Conservation (phyloP, 2,797 vertebrate species). For the Pelodytes ibericus region DNA sequence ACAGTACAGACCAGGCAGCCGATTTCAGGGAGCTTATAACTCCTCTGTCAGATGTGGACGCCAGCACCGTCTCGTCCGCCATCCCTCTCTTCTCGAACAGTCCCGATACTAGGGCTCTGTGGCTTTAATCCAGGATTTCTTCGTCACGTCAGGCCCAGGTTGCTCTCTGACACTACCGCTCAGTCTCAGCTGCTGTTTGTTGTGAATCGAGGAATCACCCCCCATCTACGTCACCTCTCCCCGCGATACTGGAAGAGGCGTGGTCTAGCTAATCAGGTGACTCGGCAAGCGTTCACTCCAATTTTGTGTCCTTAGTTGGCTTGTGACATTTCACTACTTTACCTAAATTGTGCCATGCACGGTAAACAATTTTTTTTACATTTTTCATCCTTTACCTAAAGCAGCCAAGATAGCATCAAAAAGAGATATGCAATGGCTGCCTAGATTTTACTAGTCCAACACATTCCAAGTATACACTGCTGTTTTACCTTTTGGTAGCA, state of each 20-base stretch:
- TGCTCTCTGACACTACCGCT: background rate
- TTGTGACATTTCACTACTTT: no score
- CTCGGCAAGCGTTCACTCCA: background rate
- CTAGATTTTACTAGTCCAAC: no score
- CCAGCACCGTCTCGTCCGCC: slow-evolving; percentile 27
- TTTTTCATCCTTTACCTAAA: no score
- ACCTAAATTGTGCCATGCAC: no score
- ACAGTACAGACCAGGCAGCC: slow-evolving; percentile 47
- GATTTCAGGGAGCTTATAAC: slow-evolving; percentile 37
- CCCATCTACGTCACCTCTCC: slow-evolving; percentile 13
- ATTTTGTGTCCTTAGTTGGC: no score
- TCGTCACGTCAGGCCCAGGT: background rate
- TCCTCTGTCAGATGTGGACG: slow-evolving; percentile 29
- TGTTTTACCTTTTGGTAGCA: no score
- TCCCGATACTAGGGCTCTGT: no score
- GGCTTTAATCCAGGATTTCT: no score
- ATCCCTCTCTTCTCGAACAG: slow-evolving; percentile 3
- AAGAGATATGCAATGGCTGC: no score
- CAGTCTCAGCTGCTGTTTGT: slow-evolving; percentile 35
- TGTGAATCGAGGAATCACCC: slow-evolving; percentile 22
- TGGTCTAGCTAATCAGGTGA: slow-evolving; percentile 4
- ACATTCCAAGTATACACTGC: no score
- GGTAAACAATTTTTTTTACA: no score
- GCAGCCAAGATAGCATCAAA: no score
- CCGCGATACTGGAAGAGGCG: slow-evolving; percentile 8